Evolutionary conservation across 2,888 invertebrate genomes (phyloP).

Genomic region (Margaritifera margaritifera): DNA sequence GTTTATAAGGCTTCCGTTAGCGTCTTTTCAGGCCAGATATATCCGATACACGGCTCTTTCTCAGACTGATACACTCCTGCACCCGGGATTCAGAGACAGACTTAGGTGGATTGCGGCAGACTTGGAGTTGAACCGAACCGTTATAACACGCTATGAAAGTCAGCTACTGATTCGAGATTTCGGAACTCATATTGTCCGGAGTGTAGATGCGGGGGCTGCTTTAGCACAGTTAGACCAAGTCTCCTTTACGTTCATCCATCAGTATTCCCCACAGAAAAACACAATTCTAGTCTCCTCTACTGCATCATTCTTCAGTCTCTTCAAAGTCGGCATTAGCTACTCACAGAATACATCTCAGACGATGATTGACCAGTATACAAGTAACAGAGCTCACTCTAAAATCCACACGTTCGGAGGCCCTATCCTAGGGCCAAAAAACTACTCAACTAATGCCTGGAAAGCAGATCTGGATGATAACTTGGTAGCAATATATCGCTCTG

Average conservation of each 20-base stretch:
- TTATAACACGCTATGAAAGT: conserved; percentile 42
- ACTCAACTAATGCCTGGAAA: too few relatives aligned
- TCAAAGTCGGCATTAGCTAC: too few relatives aligned
- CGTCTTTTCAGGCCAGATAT: conserved; percentile 9
- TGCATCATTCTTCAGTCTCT: too few relatives aligned
- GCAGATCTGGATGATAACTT: too few relatives aligned
- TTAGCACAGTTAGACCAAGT: conserved; percentile 46
- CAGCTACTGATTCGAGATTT: conserved; percentile 55
- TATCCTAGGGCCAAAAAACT: too few relatives aligned
- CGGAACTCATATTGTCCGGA: conserved; percentile 51
- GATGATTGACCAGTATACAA: too few relatives aligned
- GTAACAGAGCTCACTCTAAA: too few relatives aligned
- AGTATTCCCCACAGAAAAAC: conserved; percentile 35
- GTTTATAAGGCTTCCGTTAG: too few relatives aligned
- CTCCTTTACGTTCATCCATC: conserved; percentile 23
- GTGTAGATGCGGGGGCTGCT: conserved; percentile 44
- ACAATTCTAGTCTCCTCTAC: too few relatives aligned
- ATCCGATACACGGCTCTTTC: conserved; percentile 41
- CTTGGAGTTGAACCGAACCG: conserved; percentile 32
- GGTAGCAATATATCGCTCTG: too few relatives aligned
- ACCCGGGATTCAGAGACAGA: conserved; percentile 38
- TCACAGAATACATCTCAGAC: too few relatives aligned
- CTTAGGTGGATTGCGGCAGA: conserved; percentile 44
- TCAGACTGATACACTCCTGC: conserved; percentile 45
- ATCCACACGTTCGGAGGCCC: too few relatives aligned